Base-by-base conservation (phyloP, 2,797 vertebrate species). In the Moxostoma hubbsi region DNA sequence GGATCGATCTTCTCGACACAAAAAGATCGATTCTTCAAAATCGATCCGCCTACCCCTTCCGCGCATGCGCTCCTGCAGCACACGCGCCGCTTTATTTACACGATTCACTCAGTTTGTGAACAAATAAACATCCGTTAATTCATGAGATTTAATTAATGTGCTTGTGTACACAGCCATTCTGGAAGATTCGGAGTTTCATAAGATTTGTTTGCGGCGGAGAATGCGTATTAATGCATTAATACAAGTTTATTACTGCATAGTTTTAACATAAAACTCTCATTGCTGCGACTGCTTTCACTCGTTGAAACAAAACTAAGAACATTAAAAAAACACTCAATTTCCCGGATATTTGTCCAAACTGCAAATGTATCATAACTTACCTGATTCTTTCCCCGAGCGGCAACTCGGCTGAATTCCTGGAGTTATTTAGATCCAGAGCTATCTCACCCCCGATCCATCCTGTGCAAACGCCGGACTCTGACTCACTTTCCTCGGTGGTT, bases 11-110 rank as follows among this genome's bases (percentile, higher is more conserved):
- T 24, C 18, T 24, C 2, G 18, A 24, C 18, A 24, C 24, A 24
- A 24, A 24, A 24, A 24, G 1, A 24, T 24, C 24, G 24, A 24
- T 24, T 2, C 24, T 24, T 24, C 24, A 24, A 24, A 24, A 24
- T 24, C 2, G 24, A 24, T 24, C 18, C 18, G 18, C 24, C 24
- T 1, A 2, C 24, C 1, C 2, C 24, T 2, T 70, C 15, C 46
- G 67, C 76, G 76, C 76, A 71, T 78, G 76, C 76, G 67, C 67
- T 43, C 1, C 55, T 5, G 1, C 1, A 7, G 12, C 7, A 64
- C n/a, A 12, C 73, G 10, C 51, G 50, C 47, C 9, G 45, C 8
- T 47, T 78, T 54, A 62, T 69, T 77, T 62, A 70, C 57, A 68
- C 12, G 12, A 57, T 36, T 47, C 8, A 7, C 4, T 70, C n/a